Evolutionary conservation across 2,888 invertebrate species (phyloP), one percentile per base, ranked within the genome.

Genomic region (Zaprionus lineosus): DNA sequence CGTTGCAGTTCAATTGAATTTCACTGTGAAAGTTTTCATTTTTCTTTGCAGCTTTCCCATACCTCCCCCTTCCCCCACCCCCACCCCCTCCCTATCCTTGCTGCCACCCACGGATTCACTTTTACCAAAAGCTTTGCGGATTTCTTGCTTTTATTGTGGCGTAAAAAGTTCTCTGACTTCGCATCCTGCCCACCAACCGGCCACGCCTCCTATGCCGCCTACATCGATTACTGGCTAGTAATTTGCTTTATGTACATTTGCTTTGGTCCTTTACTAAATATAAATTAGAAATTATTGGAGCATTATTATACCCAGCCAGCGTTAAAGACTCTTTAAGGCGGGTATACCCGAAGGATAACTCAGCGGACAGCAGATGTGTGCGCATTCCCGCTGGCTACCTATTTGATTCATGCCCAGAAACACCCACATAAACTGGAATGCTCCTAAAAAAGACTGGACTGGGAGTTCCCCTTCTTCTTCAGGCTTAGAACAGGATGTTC

Each of bases 271-370:
- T 58, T 55, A 70, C 55, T 70, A 64, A 65, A 84, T 76, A 73
- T 73, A 86, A 84, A 84, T 86, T 86, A 81, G 66, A 86, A 73
- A 84, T 86, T 73, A 81, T 86, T 84, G 66, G 60, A 79, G 73
- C 70, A 34, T 43, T 56, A 56, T 43, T 53, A 24, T 24, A n/a
- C 24, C 24, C 6, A 6, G 24, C 4, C 19, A 3, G 19, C 19
- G 19, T 19, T 19, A 3, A 24, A 24, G 29, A 41, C 16, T 11
- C 21, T 11, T 7, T 24, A 1, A 16, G 34, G 3, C 33, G 29
- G 6, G 15, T 7, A 12, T 11, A 14, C 15, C n/a, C n/a, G n/a
- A n/a, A n/a, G n/a, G n/a, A n/a, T n/a, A n/a, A n/a, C n/a, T n/a
- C n/a, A n/a, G n/a, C n/a, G n/a, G n/a, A n/a, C n/a, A n/a, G n/a